Conservation (phyloP, 2,797 vertebrate genomes). For the Sebastes kiyomatsui region DNA sequence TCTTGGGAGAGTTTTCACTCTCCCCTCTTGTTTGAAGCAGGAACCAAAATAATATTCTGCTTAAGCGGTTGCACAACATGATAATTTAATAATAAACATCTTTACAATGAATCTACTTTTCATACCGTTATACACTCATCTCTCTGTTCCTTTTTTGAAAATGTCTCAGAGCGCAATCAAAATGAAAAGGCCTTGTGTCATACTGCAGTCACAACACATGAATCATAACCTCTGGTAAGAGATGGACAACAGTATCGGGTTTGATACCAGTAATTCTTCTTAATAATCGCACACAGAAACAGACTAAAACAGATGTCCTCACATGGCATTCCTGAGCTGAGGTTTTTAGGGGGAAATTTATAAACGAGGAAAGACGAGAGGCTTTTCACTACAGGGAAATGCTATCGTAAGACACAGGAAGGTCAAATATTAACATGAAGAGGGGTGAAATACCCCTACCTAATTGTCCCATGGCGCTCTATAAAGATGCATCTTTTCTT, state of each 20-base stretch:
- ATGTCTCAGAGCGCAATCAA: background rate
- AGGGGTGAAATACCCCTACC: background rate
- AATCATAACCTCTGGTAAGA: background rate
- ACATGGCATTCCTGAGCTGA: slow-evolving; percentile 35
- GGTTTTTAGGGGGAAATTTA: slow-evolving; percentile 11
- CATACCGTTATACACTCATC: background rate
- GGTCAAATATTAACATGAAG: slow-evolving; percentile 9
- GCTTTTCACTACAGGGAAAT: slow-evolving; percentile 16
- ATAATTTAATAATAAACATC: slow-evolving; percentile 12
- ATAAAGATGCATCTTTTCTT: background rate
- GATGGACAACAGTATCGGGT: slow-evolving; percentile 22
- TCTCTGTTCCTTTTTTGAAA: slow-evolving; percentile 1
- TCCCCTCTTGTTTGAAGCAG: background rate
- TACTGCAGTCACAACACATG: background rate
- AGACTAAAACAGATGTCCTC: slow-evolving; percentile 12
- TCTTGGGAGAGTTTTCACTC: background rate
- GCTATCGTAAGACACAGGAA: background rate
- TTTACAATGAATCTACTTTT: background rate
- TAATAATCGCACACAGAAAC: slow-evolving; percentile 12
- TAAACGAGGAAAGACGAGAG: slow-evolving; percentile 7
- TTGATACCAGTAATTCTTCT: slow-evolving; percentile 25
- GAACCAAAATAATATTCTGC: background rate
- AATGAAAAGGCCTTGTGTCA: background rate
- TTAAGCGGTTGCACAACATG: background rate
- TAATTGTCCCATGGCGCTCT: background rate